These are phyloP conservation scores for Octonoba sinensis DNA, from an alignment of 2,888 invertebrate genomes.

Conservation along the genomic window DNA sequence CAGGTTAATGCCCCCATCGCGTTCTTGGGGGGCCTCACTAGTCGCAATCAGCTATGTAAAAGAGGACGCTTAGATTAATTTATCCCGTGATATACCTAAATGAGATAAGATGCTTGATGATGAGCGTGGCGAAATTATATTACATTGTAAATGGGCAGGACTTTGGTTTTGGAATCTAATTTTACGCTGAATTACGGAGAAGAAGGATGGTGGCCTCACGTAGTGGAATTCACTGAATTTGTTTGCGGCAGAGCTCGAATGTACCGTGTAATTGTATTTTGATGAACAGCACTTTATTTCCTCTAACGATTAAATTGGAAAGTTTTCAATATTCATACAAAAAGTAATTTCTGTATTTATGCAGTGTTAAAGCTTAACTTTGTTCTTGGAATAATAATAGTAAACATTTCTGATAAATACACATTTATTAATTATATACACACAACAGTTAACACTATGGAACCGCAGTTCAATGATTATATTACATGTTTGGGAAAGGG, in stretches of 20 bases:
- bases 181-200: conserved; percentile 36
- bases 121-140: conserved; percentile 32
- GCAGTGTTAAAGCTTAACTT: too few relatives aligned
- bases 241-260: neutral
- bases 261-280: neutral
- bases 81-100: conserved; percentile 38
- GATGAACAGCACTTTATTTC: too few relatives aligned
- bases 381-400: too few relatives aligned
- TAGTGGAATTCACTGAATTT: neutral
- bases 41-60: conserved; percentile 28
- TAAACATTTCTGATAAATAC: too few relatives aligned
- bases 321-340: too few relatives aligned
- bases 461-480: too few relatives aligned
- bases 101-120: conserved; percentile 33
- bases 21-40: conserved; percentile 17
- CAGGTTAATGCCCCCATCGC: conserved; percentile 22
- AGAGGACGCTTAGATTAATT: conserved; percentile 14
- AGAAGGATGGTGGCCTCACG: neutral
- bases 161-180: conserved; percentile 40
- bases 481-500: too few relatives aligned
- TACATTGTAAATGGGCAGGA: conserved; percentile 32
- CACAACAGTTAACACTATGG: too few relatives aligned
- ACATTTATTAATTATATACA: too few relatives aligned
- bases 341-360: too few relatives aligned
- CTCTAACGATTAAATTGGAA: too few relatives aligned